Evolutionary conservation across 2,797 vertebrate genomes (phyloP).

Genomic region (Sebastes steindachneri): DNA sequence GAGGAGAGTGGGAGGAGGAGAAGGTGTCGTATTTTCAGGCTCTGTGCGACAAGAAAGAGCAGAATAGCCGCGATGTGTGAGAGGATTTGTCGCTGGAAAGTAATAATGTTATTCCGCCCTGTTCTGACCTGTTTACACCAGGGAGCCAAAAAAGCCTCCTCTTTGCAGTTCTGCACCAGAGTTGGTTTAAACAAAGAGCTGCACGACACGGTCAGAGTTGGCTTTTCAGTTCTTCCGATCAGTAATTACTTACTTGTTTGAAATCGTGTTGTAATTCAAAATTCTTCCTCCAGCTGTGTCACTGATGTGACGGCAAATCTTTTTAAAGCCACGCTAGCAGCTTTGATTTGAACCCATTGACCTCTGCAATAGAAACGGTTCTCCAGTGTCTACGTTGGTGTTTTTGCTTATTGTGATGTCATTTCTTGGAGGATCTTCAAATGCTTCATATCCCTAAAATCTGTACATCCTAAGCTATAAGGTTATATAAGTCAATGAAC

Average conservation of each 20-base stretch:
- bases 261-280: too few species aligned
- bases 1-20: conserved; percentile 21
- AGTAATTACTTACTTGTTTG: background rate
- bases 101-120: conserved; percentile 29
- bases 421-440: too few species aligned
- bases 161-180: background rate
- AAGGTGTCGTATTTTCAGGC: conserved; percentile 29
- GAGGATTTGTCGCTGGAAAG: conserved; percentile 24
- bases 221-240: background rate
- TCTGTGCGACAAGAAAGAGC: background rate
- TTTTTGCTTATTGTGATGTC: too few species aligned
- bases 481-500: too few species aligned
- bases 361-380: fast-evolving
- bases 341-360: too few species aligned
- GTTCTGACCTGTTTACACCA: conserved; percentile 24
- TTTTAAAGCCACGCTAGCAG: background rate
- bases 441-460: too few species aligned
- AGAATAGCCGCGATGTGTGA: background rate
- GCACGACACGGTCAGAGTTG: background rate
- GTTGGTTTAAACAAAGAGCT: background rate
- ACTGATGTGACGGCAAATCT: background rate
- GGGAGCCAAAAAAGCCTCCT: background rate
- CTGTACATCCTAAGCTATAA: too few species aligned
- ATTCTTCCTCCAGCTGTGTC: background rate
- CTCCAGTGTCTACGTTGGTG: too few species aligned